Conservation (phyloP, 2,113 vertebrate species). For the Xenopus borealis region DNA sequence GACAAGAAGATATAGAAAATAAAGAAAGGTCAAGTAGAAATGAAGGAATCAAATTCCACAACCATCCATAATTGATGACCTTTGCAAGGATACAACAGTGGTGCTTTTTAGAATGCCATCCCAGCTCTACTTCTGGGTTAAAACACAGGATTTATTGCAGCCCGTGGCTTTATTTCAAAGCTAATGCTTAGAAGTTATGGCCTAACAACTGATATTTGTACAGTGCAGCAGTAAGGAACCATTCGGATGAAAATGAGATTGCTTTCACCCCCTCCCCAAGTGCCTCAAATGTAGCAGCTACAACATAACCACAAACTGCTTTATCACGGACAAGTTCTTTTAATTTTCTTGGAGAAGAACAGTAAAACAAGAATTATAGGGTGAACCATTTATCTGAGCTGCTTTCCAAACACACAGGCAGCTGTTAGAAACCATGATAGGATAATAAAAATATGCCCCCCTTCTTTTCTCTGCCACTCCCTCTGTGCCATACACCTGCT, state of each 20-base stretch:
- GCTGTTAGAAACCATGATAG: constrained; percentile 30
- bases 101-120: background rate
- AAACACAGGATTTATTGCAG: constrained; percentile 21
- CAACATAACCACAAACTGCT: constrained; percentile 29
- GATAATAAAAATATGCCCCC: constrained; percentile 13
- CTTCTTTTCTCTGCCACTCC: constrained; percentile 19
- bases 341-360: constrained; percentile 41
- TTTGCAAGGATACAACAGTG: background rate
- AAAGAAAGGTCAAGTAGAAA: background rate
- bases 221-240: constrained; percentile 23
- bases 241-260: constrained; percentile 43
- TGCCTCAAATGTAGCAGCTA: constrained; percentile 17
- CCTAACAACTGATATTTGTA: constrained; percentile 35
- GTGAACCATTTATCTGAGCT: constrained; percentile 18
- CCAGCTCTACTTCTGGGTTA: constrained; percentile 10
- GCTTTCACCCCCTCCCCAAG: constrained; percentile 36
- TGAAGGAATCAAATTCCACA: background rate
- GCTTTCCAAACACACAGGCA: constrained; percentile 27
- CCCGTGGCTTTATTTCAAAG: constrained; percentile 35
- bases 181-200: constrained; percentile 38
- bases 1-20: constrained; percentile 4
- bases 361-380: constrained; percentile 40
- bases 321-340: constrained; percentile 24
- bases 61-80: background rate
- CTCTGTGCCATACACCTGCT: constrained; percentile 24